These are phyloP conservation scores for Aspidapion aeneum DNA, from an alignment of 2,888 invertebrate genomes.

Conservation along the genomic window DNA sequence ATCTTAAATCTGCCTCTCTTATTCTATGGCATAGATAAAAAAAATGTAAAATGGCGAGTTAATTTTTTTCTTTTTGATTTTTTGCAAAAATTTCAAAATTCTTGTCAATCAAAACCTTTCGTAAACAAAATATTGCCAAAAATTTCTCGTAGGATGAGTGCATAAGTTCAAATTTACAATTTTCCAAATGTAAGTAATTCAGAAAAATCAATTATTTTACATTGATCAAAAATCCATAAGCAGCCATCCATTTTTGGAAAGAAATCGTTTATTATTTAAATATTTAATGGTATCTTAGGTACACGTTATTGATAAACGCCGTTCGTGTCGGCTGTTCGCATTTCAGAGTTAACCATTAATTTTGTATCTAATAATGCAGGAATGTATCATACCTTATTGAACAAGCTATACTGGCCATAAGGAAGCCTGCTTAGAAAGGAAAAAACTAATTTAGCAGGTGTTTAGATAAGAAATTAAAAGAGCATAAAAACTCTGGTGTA, in stretches of 20 bases:
- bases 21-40: constrained; percentile 10
- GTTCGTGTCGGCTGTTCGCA: background rate
- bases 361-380: no score
- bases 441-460: no score
- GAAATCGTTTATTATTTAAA: background rate
- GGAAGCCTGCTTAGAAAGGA: no score
- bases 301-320: background rate
- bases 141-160: constrained; percentile 22
- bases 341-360: background rate
- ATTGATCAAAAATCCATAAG: no score
- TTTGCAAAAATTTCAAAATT: constrained; percentile 22
- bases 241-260: constrained; percentile 20
- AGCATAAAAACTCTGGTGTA: no score
- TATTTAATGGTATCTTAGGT: background rate
- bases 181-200: constrained; percentile 29
- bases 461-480: no score
- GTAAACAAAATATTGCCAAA: constrained; percentile 18
- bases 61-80: constrained; percentile 1
- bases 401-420: no score
- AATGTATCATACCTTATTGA: no score
- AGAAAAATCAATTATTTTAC: constrained; percentile 3
- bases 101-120: constrained; percentile 26
- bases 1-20: no score
- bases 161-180: constrained; percentile 21
- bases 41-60: constrained; percentile 21